Percentiles rank a stretch among this genome's conserved stretches.
These are phyloP conservation scores for Pandion haliaetus DNA, from an alignment of 2,113 vertebrate species.

Conservation along the genomic window DNA sequence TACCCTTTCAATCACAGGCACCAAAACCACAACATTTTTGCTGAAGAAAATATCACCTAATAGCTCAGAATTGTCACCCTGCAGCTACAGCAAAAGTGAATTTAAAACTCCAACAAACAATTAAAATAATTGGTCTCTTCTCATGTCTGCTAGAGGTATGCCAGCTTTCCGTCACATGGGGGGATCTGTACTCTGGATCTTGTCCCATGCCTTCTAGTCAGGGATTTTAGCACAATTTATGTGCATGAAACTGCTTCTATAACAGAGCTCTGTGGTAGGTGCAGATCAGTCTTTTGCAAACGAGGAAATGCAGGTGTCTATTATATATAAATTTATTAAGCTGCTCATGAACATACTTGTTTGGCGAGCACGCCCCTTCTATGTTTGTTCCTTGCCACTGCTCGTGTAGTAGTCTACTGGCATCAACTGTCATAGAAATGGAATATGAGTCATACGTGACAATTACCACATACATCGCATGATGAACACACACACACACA, in stretches of 20 bases:
- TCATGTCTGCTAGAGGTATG: constrained; percentile 14
- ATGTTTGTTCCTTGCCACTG: not conserved
- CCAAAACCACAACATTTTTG: constrained; percentile 15
- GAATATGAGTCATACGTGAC: not conserved
- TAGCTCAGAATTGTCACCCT: not conserved
- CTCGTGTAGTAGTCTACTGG: not conserved
- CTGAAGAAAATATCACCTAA: constrained; percentile 12
- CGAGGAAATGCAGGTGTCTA: not conserved
- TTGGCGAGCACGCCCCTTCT: not conserved
- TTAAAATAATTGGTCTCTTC: constrained; percentile 32
- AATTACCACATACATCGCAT: not conserved
- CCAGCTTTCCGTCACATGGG: not conserved
- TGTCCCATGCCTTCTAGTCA: constrained; percentile 1
- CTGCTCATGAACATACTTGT: not conserved
- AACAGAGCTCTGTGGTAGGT: constrained; percentile 25
- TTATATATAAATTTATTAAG: not conserved
- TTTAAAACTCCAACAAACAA: constrained; percentile 7
- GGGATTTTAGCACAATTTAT: not conserved
- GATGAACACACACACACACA: not conserved
- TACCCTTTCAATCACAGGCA: not conserved
- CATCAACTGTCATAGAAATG: not conserved
- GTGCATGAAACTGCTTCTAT: not conserved
- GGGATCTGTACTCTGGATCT: not conserved
- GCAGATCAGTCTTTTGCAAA: not conserved
- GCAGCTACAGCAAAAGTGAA: constrained; percentile 5